These are phyloP conservation scores for Myathropa florea DNA, from an alignment of 2,888 invertebrate species.

Conservation along the genomic window DNA sequence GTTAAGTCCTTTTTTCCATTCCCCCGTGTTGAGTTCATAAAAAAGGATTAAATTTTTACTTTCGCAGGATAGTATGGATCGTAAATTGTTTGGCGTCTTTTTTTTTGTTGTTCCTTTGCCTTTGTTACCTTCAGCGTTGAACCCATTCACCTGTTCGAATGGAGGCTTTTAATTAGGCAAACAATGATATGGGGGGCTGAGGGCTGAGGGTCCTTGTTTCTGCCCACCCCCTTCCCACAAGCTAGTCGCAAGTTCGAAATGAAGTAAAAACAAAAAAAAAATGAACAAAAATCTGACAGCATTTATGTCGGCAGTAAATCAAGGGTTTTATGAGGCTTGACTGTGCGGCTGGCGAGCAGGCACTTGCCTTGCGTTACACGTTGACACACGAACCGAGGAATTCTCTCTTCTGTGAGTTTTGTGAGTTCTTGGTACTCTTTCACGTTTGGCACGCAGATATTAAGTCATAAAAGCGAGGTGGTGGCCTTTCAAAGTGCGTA, in stretches of 20 bases:
- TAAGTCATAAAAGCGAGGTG: constrained; percentile 64
- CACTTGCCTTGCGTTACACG: constrained; percentile 40
- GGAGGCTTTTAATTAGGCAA: constrained; percentile 60
- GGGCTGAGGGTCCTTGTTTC: not conserved
- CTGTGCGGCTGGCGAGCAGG: constrained; percentile 8
- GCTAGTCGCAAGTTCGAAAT: too few species aligned
- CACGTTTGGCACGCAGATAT: constrained; percentile 64
- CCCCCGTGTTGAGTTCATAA: constrained; percentile 23
- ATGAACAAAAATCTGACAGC: constrained; percentile 58
- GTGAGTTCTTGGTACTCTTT: constrained; percentile 46
- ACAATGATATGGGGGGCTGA: constrained; percentile 29
- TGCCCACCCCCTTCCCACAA: not conserved
- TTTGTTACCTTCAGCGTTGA: constrained; percentile 8
- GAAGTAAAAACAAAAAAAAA: constrained; percentile 2
- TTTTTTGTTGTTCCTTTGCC: too few species aligned
- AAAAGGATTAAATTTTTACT: constrained; percentile 37
- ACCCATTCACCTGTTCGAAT: constrained; percentile 64
- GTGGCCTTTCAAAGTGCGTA: constrained; percentile 51
- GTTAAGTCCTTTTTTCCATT: constrained; percentile 17
- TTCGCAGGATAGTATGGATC: constrained; percentile 5
- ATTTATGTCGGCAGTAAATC: constrained; percentile 65
- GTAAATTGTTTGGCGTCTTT: not conserved
- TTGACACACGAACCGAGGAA: constrained; percentile 38
- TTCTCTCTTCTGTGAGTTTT: too few species aligned
- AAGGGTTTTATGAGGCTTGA: constrained; percentile 57